These are phyloP conservation scores for Hypotaenidia okinawae DNA, from an alignment of 2,797 vertebrate genomes.

Conservation along the genomic window DNA sequence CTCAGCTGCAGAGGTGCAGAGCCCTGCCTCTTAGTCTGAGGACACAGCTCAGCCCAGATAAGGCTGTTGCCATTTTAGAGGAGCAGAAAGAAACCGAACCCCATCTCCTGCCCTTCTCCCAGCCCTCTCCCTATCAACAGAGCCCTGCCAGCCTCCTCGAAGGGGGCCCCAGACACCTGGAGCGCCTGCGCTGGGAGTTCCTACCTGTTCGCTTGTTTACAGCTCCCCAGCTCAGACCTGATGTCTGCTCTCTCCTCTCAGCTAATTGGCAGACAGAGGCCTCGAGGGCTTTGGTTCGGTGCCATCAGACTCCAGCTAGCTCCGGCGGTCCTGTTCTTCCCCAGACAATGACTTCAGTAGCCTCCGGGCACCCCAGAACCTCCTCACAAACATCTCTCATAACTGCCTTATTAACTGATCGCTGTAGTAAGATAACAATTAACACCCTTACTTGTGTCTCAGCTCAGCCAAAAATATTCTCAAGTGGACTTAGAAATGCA, in stretches of 20 bases:
- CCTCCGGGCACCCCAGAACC: slow-evolving; percentile 56
- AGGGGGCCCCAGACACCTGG: background rate
- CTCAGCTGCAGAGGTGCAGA: background rate
- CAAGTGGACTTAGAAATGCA: slow-evolving; percentile 60
- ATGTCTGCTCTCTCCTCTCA: slow-evolving; percentile 63
- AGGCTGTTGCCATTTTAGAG: background rate
- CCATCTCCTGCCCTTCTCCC: background rate
- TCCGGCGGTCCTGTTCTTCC: slow-evolving; percentile 40
- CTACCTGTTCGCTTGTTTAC: slow-evolving; percentile 62
- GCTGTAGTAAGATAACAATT: slow-evolving; percentile 65
- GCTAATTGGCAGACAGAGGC: slow-evolving; percentile 55
- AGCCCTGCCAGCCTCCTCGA: background rate
- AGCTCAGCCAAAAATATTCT: slow-evolving; percentile 52
- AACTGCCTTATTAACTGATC: slow-evolving; percentile 71
- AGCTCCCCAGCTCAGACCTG: slow-evolving; percentile 55
- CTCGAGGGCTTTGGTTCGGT: slow-evolving; percentile 51
- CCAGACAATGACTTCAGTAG: slow-evolving; percentile 72
- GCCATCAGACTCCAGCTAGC: slow-evolving; percentile 62
- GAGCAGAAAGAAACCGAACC: background rate
- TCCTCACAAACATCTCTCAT: slow-evolving; percentile 60
- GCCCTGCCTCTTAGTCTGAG: background rate
- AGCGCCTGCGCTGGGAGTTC: background rate
- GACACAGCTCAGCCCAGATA: background rate
- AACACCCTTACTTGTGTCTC: slow-evolving; percentile 48
- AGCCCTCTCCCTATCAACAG: fast-evolving